Conservation (phyloP, 2,797 vertebrate genomes). For the Alauda arvensis region DNA sequence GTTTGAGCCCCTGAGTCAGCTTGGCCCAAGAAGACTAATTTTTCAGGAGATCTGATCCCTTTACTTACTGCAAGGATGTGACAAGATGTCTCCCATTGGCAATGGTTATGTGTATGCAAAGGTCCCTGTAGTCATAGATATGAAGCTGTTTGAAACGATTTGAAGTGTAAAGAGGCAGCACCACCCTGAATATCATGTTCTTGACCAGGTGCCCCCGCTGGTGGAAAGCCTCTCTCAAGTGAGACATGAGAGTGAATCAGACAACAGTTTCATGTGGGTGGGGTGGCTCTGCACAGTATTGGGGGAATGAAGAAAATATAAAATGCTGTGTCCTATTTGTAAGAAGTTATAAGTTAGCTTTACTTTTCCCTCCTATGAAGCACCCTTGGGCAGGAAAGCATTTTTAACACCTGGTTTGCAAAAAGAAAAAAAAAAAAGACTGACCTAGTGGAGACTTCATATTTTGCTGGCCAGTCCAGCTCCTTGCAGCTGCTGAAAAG, state of each 20-base stretch:
- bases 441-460: not conserved
- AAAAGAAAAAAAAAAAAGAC: not conserved
- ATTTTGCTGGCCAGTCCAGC: not conserved
- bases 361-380: not conserved
- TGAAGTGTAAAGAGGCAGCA: not conserved
- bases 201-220: slow-evolving; percentile 26
- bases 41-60: slow-evolving; percentile 32
- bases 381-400: not conserved
- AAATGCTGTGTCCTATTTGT: slow-evolving; percentile 7
- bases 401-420: slow-evolving; percentile 10
- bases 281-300: not conserved
- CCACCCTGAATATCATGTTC: slow-evolving; percentile 3
- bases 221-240: slow-evolving; percentile 14
- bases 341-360: slow-evolving; percentile 18
- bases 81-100: slow-evolving; percentile 24
- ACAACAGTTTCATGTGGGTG: not conserved
- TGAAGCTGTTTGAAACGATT: not conserved
- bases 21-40: slow-evolving; percentile 22
- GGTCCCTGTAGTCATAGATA: slow-evolving; percentile 14
- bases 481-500: not conserved
- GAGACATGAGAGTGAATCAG: slow-evolving; percentile 24
- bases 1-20: slow-evolving; percentile 23
- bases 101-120: not conserved
- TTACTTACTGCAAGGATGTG: not conserved
- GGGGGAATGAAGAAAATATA: not conserved